These are phyloP conservation scores for Betta splendens DNA, from an alignment of 2,797 vertebrate species.

Conservation along the genomic window DNA sequence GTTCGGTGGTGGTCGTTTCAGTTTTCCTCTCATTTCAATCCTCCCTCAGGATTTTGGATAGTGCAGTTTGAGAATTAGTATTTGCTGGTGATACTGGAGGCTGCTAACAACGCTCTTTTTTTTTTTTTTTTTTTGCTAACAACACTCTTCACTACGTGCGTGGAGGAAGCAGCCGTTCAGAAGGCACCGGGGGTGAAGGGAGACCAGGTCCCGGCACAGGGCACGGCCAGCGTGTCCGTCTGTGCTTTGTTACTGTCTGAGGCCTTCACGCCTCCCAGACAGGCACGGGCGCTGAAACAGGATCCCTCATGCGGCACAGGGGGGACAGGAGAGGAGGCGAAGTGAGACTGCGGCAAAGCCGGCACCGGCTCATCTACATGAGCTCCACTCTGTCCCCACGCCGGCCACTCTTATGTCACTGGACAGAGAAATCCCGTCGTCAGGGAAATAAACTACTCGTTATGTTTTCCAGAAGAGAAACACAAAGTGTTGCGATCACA, in stretches of 20 bases:
- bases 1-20: conserved; percentile 17
- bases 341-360: conserved; percentile 68
- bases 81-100: conserved; percentile 15
- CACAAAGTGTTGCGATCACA: conserved; percentile 19
- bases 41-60: conserved; percentile 36
- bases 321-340: conserved; percentile 29
- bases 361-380: conserved; percentile 64
- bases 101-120: too few relatives aligned
- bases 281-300: conserved; percentile 61
- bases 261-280: conserved; percentile 54
- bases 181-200: conserved; percentile 25
- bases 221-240: conserved; percentile 58
- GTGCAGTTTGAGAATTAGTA: conserved; percentile 28
- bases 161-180: conserved; percentile 19
- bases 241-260: conserved; percentile 61
- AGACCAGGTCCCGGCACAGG: conserved; percentile 44
- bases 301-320: conserved; percentile 67
- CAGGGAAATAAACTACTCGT: too few relatives aligned
- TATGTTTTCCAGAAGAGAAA: conserved; percentile 36
- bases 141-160: too few relatives aligned
- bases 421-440: too few relatives aligned
- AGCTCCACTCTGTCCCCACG: conserved; percentile 41
- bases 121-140: too few relatives aligned
- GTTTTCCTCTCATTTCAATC: conserved; percentile 63
- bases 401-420: conserved; percentile 10